Evolutionary conservation across 2,797 vertebrate species (phyloP).

Genomic region (Neoniphon sammara): DNA sequence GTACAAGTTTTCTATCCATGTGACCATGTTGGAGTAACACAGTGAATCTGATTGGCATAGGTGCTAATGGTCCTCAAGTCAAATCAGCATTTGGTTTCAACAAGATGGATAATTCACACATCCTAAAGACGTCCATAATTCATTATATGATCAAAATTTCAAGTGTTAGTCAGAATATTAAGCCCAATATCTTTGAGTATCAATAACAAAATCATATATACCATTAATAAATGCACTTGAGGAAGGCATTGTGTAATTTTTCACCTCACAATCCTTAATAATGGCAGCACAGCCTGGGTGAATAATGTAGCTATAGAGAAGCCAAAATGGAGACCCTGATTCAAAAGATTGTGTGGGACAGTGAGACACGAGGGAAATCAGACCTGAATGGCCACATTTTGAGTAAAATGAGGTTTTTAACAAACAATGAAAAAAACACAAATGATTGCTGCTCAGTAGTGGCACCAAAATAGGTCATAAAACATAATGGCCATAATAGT

Average conservation of each 20-base stretch:
- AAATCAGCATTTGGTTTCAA: constrained; percentile 80
- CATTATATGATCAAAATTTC: constrained; percentile 75
- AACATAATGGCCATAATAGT: constrained; percentile 1
- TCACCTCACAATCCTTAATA: constrained; percentile 72
- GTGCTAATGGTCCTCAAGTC: constrained; percentile 64
- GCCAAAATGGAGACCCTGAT: constrained; percentile 73
- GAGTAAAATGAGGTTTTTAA: constrained; percentile 40
- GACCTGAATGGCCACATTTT: constrained; percentile 39
- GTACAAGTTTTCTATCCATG: constrained; percentile 67
- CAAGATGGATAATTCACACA: constrained; percentile 67
- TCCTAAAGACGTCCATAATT: constrained; percentile 63
- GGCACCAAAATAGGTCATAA: constrained; percentile 30
- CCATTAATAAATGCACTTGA: constrained; percentile 78
- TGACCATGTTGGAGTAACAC: constrained; percentile 68
- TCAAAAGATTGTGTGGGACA: constrained; percentile 57
- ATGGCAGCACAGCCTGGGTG: constrained; percentile 67
- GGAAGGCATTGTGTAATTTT: constrained; percentile 74
- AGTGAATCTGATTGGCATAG: constrained; percentile 77
- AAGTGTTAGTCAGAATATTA: constrained; percentile 77
- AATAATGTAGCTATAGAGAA: constrained; percentile 65
- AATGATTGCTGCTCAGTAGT: constrained; percentile 38
- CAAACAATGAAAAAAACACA: constrained; percentile 38
- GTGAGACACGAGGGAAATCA: constrained; percentile 49
- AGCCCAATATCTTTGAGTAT: constrained; percentile 75
- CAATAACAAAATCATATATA: constrained; percentile 66